Evolutionary conservation across 2,888 invertebrate genomes (phyloP).

Genomic region (Temnothorax ravouxi): DNA sequence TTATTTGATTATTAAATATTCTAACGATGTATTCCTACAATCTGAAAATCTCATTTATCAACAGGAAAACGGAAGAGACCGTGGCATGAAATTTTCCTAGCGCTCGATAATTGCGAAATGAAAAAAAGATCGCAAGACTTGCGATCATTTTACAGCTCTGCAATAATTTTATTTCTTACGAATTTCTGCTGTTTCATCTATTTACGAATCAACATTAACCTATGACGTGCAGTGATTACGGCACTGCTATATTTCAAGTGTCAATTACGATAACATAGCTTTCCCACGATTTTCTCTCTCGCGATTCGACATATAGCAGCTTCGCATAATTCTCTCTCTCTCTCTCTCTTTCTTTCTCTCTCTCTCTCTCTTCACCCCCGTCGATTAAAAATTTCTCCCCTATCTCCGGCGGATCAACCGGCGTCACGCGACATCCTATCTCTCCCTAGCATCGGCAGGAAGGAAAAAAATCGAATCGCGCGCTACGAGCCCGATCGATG

Average conservation of each 20-base stretch:
- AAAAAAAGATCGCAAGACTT: background rate
- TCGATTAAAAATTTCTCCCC: slow-evolving; percentile 45
- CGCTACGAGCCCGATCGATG: slow-evolving; percentile 68
- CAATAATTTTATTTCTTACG: background rate
- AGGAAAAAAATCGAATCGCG: slow-evolving; percentile 71
- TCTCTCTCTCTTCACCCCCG: background rate
- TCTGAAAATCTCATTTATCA: slow-evolving; percentile 26
- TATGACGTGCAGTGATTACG: background rate
- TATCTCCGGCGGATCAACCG: slow-evolving; percentile 54
- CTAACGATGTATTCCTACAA: slow-evolving; percentile 4
- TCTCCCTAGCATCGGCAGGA: slow-evolving; percentile 48
- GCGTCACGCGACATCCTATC: slow-evolving; percentile 68
- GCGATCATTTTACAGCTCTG: background rate
- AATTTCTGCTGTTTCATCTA: background rate
- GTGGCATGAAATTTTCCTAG: slow-evolving; percentile 6
- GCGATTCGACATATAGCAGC: slow-evolving; percentile 1
- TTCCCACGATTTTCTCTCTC: background rate
- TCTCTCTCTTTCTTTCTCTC: slow-evolving; percentile 9
- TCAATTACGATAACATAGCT: slow-evolving; percentile 6
- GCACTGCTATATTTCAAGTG: background rate
- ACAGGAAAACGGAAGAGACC: background rate
- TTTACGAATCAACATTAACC: background rate
- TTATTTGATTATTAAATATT: slow-evolving; percentile 27
- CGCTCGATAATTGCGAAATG: slow-evolving; percentile 6
- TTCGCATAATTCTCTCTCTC: slow-evolving; percentile 16